Percentiles rank a stretch among this genome's conserved stretches.
Evolutionary conservation across 2,888 invertebrate genomes (phyloP).

Genomic region (Dynastes grantii): DNA sequence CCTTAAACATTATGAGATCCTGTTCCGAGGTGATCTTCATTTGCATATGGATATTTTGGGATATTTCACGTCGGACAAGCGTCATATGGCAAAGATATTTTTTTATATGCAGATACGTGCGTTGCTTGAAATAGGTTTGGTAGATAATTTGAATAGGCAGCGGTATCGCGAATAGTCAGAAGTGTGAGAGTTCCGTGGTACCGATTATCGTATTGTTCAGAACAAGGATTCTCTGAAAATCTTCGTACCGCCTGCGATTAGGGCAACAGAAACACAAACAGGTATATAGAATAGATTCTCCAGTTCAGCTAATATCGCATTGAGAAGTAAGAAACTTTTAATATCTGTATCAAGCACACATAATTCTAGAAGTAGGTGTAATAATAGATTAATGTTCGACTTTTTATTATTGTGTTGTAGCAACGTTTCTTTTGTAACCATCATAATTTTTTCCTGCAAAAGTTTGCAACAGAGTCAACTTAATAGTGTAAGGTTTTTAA

Average conservation of each 20-base stretch:
- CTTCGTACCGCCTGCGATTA: conserved; percentile 38
- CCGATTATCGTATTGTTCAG: background rate
- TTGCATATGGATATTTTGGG: conserved; percentile 56
- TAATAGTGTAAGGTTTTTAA: no score
- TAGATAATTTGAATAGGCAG: background rate
- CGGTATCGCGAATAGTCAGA: no score
- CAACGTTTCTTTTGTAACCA: no score
- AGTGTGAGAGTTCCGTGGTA: background rate
- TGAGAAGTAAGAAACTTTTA: conserved; percentile 36
- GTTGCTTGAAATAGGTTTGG: background rate
- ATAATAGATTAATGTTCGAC: no score
- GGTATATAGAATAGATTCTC: background rate
- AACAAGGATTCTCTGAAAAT: conserved; percentile 38
- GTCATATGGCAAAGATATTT: conserved; percentile 33
- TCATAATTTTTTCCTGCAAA: no score
- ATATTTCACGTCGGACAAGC: conserved; percentile 22
- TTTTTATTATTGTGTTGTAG: no score
- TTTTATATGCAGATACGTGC: conserved; percentile 35
- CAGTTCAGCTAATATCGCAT: background rate
- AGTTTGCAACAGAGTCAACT: no score
- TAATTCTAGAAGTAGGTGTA: background rate
- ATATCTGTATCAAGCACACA: conserved; percentile 29
- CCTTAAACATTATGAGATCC: conserved; percentile 53
- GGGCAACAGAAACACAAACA: conserved; percentile 14
- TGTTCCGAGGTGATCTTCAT: conserved; percentile 58